A percentile compares a stretch with the other conserved stretches of the same genome.
Evolutionary conservation across 2,797 vertebrate genomes (phyloP).

Genomic region (Hypotaenidia okinawae): DNA sequence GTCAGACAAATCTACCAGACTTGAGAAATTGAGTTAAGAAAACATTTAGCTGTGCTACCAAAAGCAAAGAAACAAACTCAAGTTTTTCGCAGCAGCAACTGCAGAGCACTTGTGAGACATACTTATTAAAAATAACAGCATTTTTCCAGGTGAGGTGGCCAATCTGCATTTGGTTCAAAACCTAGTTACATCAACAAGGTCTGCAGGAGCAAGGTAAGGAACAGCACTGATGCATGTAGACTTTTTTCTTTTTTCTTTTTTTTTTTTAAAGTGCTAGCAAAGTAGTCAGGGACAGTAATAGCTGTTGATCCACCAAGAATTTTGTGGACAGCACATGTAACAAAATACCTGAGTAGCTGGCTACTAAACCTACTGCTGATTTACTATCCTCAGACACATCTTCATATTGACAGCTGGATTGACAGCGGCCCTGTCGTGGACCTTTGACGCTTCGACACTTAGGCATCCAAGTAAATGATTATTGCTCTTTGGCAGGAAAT

Average conservation of each 20-base stretch:
- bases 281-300: not conserved
- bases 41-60: constrained; percentile 36
- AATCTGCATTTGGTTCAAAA: not conserved
- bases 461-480: not conserved
- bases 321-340: not conserved
- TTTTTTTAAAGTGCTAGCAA: not conserved
- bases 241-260: not conserved
- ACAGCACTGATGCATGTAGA: not conserved
- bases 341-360: not conserved
- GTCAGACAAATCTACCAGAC: constrained; percentile 39
- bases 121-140: not conserved
- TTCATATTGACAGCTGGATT: not conserved
- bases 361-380: not conserved
- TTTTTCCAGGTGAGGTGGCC: not conserved
- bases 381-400: not conserved
- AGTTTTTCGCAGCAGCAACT: not conserved
- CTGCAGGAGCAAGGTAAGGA: not conserved
- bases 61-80: constrained; percentile 44
- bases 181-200: not conserved
- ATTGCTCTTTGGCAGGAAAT: constrained; percentile 6
- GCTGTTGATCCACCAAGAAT: not conserved
- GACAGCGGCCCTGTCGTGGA: not conserved
- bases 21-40: constrained; percentile 61
- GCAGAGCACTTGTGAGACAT: not conserved
- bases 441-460: not conserved